A percentile compares a stretch with the other conserved stretches of the same genome.
phyloP scores from a whole-genome alignment of 2,888 invertebrate species.

The Hedya salicella region DNA sequence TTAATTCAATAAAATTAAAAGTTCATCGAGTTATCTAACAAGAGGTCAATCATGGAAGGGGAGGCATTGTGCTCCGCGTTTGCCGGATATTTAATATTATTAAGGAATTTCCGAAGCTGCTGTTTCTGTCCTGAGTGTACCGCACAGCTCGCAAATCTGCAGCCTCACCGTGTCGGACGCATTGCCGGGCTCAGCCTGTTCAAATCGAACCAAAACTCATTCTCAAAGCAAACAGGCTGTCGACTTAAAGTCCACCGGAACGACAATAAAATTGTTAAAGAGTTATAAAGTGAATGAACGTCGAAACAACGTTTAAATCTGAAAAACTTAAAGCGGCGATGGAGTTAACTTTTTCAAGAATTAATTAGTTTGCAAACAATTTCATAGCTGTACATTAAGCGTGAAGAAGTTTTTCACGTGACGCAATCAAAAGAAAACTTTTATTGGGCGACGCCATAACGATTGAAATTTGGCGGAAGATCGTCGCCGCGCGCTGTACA shows the following conservation, averaged over 20 bases:
- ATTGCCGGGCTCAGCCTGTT: constrained; percentile 10
- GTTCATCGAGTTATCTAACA: constrained; percentile 30
- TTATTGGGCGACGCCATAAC: constrained; percentile 19
- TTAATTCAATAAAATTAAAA: constrained; percentile 32
- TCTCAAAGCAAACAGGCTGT: constrained; percentile 1
- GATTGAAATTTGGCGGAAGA: constrained; percentile 12
- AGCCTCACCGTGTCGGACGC: constrained; percentile 28
- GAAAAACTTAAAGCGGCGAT: constrained; percentile 25
- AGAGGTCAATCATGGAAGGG: constrained; percentile 31
- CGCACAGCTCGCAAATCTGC: constrained; percentile 33
- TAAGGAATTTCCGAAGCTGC: constrained; percentile 53
- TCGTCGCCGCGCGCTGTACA: neutral
- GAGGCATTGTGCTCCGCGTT: constrained; percentile 11
- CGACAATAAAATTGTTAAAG: constrained; percentile 29
- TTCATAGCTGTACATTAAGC: constrained; percentile 39
- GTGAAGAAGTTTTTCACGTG: constrained; percentile 33
- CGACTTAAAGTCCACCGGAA: neutral
- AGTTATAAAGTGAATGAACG: constrained; percentile 37
- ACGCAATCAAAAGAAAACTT: constrained; percentile 33
- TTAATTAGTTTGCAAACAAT: constrained; percentile 41
- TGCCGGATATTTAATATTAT: constrained; percentile 57
- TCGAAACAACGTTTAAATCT: constrained; percentile 38
- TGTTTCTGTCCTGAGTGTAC: constrained; percentile 42
- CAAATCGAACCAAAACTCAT: neutral
- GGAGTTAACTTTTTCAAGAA: constrained; percentile 38